Base-by-base conservation (phyloP, 2,797 vertebrate genomes). In the Semaprochilodus insignis region DNA sequence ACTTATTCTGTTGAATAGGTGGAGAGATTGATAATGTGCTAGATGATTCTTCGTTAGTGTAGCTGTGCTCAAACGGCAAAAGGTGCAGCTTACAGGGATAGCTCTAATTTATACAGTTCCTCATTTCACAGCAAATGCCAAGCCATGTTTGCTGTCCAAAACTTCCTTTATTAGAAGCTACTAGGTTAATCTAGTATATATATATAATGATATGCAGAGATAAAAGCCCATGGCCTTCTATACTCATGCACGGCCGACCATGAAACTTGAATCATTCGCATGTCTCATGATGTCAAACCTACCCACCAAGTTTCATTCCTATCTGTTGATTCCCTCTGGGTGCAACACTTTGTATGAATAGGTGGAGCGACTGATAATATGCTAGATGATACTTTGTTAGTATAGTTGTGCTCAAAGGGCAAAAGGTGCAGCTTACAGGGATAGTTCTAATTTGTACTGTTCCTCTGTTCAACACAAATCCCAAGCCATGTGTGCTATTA, bases 61-160 rank as follows among this genome's bases (percentile, higher is more conserved):
- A 36, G 62, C 51, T 60, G 21, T 48, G 4, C 69, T 67, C 8
- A 67, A 27, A 73, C 70, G 40, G 55, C 60, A 6, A 52, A 54
- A 40, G 55, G 82, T 63, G 17, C 71, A 70, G 72, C 60, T 25
- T 62, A 71, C 59, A 86, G 27, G 48, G 72, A 54, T 5, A 10
- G 31, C 54, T 78, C 34, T 60, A 55, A 55, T 55, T 19, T 17
- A 2, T 17, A 55, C 15, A 6, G 54, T 57, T 7, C 19, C 6
- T 1, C 19, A 15, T 1, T 6, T 19, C 19, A 57, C 44, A 5
- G 0, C 44, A 48, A 48, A 13, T 48, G 44, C 11, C 44, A 13
- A 48, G 6, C 55, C 6, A 27, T 62, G 60, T 62, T 25, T 31
- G 10, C 2, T 62, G 23, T 13, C 54, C 59, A 60, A 60, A 60